Percentiles rank a stretch among this genome's conserved stretches.
These are phyloP conservation scores for Drosophila birchii DNA, from an alignment of 2,888 invertebrate species.

Conservation along the genomic window DNA sequence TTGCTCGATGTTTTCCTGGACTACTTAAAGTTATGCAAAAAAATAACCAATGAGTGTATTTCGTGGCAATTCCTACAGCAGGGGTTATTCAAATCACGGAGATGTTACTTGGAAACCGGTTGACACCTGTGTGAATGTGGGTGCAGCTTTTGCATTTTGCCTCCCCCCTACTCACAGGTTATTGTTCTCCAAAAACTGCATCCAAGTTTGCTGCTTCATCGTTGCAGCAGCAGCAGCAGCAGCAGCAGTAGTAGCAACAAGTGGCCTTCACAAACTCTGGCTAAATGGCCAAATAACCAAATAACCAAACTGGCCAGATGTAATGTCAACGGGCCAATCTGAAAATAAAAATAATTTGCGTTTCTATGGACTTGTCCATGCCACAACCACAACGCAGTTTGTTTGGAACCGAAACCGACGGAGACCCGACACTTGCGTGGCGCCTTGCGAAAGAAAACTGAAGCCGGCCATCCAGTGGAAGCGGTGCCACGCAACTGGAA, in stretches of 20 bases:
- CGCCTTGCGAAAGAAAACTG: constrained; percentile 51
- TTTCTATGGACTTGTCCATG: constrained; percentile 14
- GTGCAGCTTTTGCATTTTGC: constrained; percentile 14
- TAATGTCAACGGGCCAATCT: constrained; percentile 7
- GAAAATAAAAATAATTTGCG: constrained; percentile 3
- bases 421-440: constrained; percentile 15
- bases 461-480: constrained; percentile 66
- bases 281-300: constrained; percentile 10
- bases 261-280: constrained; percentile 25
- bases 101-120: constrained; percentile 26
- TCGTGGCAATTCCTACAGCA: constrained; percentile 4
- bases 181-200: constrained; percentile 69
- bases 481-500: constrained; percentile 74
- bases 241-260: too few relatives aligned
- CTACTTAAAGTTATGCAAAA: constrained; percentile 26
- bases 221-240: neutral
- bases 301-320: too few relatives aligned
- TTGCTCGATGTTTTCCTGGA: constrained; percentile 2
- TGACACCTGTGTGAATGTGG: constrained; percentile 9
- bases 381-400: constrained; percentile 14
- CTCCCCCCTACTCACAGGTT: constrained; percentile 61
- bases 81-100: constrained; percentile 13
- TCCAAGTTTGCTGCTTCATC: constrained; percentile 60
- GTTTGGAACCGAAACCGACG: neutral
- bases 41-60: neutral